Base-by-base conservation (phyloP, 2,888 invertebrate species). In the Agonopterix arenella region DNA sequence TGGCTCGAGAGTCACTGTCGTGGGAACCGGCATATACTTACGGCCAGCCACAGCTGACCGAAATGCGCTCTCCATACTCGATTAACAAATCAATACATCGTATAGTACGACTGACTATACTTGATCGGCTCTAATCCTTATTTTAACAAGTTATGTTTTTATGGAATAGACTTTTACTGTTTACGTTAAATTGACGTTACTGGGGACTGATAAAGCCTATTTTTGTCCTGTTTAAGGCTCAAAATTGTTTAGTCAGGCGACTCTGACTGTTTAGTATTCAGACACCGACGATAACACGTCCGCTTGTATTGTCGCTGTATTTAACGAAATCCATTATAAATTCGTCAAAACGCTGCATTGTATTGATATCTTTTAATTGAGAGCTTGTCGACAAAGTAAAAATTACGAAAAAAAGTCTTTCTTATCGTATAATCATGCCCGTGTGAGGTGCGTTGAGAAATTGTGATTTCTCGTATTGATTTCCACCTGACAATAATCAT, bases 1-100 rank as follows among this genome's bases (percentile, higher is more conserved):
- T 66, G 79, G 62, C 73, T 76, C 80, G 76, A 77, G 76, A 81
- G 80, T 85, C 43, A 47, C 80, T 80, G 84, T 70, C 86, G 89
- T 89, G 84, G 84, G 89, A 89, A 90, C 85, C 80, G 72, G 84
- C 89, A 83, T 84, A 80, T 75, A 84, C 89, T 85, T 85, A 84
- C 77, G 66, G 60, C 69, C 74, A 72, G 74, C 78, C 74, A 81
- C 88, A 85, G 86, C 88, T 88, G 88, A 85, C 88, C 88, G 82
- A 89, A 90, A 86, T 88, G 85, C 88, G 89, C 77, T 84, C 83
- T 84, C 82, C 84, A 80, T 86, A 85, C 80, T 68, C 80, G 83
- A 86, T 85, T 82, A 81, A 86, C 84, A 82, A 88, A 89, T 89
- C 89, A 81, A 88, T 84, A 84, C 81, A 38, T 37, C 53, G 73